Evolutionary conservation across 1,140 invertebrate species (phyloP).

Genomic region (Vollenhovia emeryi): DNA sequence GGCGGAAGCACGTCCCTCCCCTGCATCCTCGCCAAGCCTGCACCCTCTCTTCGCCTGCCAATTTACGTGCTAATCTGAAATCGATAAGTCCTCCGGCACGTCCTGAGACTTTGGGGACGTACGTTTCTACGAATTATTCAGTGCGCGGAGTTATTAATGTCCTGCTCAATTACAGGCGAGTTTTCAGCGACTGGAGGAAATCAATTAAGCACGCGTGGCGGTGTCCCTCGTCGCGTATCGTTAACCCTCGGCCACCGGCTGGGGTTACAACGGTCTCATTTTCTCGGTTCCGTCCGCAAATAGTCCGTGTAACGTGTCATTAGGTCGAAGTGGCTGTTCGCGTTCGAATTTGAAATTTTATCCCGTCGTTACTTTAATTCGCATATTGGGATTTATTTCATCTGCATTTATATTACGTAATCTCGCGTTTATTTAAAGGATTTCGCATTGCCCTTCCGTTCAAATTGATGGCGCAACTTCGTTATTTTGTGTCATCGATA

Average conservation of each 20-base stretch:
- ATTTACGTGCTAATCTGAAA: conserved; percentile 60
- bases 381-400: neutral
- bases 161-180: conserved; percentile 50
- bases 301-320: conserved; percentile 6
- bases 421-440: neutral
- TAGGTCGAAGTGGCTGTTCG: neutral
- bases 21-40: conserved; percentile 17
- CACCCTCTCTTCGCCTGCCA: conserved; percentile 28
- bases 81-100: conserved; percentile 46
- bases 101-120: conserved; percentile 48
- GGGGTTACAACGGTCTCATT: neutral
- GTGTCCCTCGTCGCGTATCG: conserved; percentile 33
- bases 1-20: conserved; percentile 20
- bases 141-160: conserved; percentile 52
- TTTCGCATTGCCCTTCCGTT: neutral
- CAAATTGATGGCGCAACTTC: conserved; percentile 13
- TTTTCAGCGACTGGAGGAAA: conserved; percentile 41
- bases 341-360: neutral
- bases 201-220: conserved; percentile 39
- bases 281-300: conserved; percentile 8
- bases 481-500: conserved; percentile 31
- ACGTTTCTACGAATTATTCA: conserved; percentile 59
- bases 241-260: conserved; percentile 24
- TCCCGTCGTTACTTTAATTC: neutral
- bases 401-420: neutral